Conservation (phyloP, 2,797 vertebrate species). For the Syngnathus acus region DNA sequence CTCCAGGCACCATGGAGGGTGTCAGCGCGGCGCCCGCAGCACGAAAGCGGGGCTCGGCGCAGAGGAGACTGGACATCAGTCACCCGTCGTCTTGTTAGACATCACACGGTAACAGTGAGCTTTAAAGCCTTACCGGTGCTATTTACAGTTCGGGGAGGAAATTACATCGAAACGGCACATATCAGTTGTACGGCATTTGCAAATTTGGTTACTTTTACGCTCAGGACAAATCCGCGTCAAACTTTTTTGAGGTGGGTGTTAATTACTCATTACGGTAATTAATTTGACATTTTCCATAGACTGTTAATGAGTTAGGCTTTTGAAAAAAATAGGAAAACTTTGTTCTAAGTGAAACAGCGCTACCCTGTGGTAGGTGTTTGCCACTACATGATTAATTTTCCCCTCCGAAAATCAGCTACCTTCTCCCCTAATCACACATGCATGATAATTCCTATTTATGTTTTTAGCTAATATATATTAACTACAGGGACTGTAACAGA, state of each 20-base stretch:
- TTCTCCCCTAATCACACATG: conserved; percentile 16
- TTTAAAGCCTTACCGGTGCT: neutral
- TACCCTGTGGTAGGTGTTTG: conserved; percentile 41
- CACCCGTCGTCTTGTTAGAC: conserved; percentile 62
- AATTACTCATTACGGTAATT: too few species aligned
- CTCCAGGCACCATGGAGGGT: conserved; percentile 68
- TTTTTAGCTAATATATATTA: conserved; percentile 54
- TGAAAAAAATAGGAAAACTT: conserved; percentile 10
- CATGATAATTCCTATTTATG: conserved; percentile 59
- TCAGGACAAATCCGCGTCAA: too few species aligned
- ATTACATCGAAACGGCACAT: neutral
- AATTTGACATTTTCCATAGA: too few species aligned
- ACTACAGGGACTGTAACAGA: conserved; percentile 40
- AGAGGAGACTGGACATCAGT: conserved; percentile 84
- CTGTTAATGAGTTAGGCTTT: neutral
- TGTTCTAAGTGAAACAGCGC: conserved; percentile 36
- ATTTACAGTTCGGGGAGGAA: neutral
- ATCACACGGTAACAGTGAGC: neutral
- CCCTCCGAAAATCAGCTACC: conserved; percentile 33
- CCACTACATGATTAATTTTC: conserved; percentile 18
- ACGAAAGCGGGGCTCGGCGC: conserved; percentile 76
- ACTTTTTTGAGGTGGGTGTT: too few species aligned
- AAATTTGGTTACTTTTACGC: too few species aligned
- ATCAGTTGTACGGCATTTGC: too few species aligned
- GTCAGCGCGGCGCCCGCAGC: conserved; percentile 38